A percentile compares a stretch with the other conserved stretches of the same genome.
phyloP scores from a whole-genome alignment of 1,140 invertebrate genomes.

The Nebria ingens region DNA sequence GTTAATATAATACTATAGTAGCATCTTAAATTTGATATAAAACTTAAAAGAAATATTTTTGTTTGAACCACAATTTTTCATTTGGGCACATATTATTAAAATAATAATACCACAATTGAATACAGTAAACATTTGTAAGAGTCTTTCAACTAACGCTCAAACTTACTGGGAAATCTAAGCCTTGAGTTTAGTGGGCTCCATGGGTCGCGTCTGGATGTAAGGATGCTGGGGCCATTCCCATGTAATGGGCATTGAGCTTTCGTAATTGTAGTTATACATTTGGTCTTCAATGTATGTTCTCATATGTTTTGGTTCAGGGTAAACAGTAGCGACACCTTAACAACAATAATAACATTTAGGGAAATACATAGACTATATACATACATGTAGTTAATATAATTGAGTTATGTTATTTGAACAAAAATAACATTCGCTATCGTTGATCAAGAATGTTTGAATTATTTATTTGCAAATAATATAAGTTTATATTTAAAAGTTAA shows the following conservation, averaged over 20 bases:
- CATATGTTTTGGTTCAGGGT: slow-evolving; percentile 72
- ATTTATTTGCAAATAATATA: too few species aligned
- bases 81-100: neutral
- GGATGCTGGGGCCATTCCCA: slow-evolving; percentile 60
- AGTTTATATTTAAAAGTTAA: too few species aligned
- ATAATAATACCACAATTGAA: neutral
- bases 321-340: slow-evolving; percentile 71
- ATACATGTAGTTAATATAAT: neutral
- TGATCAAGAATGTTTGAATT: neutral
- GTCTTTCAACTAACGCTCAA: neutral
- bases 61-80: too few species aligned
- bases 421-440: slow-evolving; percentile 11
- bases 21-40: too few species aligned
- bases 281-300: slow-evolving; percentile 58
- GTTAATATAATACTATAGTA: too few species aligned
- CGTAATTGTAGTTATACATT: slow-evolving; percentile 71
- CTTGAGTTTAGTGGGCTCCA: slow-evolving; percentile 31
- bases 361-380: slow-evolving; percentile 6
- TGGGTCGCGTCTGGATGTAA: slow-evolving; percentile 41
- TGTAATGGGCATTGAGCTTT: slow-evolving; percentile 59
- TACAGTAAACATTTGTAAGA: too few species aligned
- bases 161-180: neutral
- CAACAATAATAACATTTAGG: too few species aligned
- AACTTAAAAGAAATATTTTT: too few species aligned
- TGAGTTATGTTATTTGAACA: neutral